Base-by-base conservation (phyloP, 2,797 vertebrate species). In the Pygocentrus nattereri region DNA sequence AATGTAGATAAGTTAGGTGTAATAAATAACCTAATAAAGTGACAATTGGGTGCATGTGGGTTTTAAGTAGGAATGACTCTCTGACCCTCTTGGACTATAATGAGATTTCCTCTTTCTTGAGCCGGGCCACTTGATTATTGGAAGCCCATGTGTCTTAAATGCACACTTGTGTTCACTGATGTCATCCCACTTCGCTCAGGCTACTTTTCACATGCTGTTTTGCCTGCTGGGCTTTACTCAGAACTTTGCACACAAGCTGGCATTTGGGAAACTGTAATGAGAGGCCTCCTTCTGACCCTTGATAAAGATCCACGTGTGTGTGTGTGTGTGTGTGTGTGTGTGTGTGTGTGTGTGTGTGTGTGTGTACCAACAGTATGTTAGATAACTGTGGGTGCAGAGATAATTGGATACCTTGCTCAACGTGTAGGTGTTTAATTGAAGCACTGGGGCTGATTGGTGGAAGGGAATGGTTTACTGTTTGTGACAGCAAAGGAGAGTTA, bases 91-190 rank as follows among this genome's bases (percentile, higher is more conserved):
- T 69, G 62, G 27, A 68, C 74, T 83, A 8, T 84, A 85, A 87
- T 87, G 61, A 80, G 80, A 87, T 85, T 85, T 84, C 74, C 82
- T 75, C 65, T 80, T 74, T 8, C 68, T 76, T 76, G 49, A 83
- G 47, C 11, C 13, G 16, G 73, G 72, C 67, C 67, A 34, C 18
- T n/a, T 19, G n/a, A 38, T 74, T 82, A 54, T 72, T 44, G 47
- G 65, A 80, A 82, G 49, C 61, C 19, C 27, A 1, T 77, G 68
- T 47, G 49, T 86, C 61, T 27, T 44, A 4, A 74, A 49, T 27
- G 74, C 68, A 79, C 23, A 30, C 61, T 76, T 71, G 49, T 82
- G 56, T 73, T 84, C 79, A 82, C 65, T 69, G 67, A 78, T 62
- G 52, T 67, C 78, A 58, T 68, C 47, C 59, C 34, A 16, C 52